A percentile compares a stretch with the other conserved stretches of the same genome.
These are phyloP conservation scores for Chiroxiphia lanceolata DNA, from an alignment of 2,797 vertebrate genomes.

Conservation along the genomic window DNA sequence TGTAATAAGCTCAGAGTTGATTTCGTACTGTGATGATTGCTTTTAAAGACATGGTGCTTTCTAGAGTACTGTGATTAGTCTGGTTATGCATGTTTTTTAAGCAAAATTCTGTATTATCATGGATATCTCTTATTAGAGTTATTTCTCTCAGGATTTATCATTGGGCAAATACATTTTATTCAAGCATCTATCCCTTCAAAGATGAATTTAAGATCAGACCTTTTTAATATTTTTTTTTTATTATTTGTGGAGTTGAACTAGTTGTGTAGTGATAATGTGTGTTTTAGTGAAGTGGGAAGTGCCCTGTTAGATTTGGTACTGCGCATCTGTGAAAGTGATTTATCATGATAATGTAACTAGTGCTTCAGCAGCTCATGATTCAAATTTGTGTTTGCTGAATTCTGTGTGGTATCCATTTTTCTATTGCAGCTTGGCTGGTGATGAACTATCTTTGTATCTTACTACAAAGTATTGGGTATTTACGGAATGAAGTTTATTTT, in stretches of 20 bases:
- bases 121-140: background rate
- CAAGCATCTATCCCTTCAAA: background rate
- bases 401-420: background rate
- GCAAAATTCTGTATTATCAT: background rate
- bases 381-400: background rate
- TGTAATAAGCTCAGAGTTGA: conserved; percentile 31
- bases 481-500: background rate
- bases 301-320: background rate
- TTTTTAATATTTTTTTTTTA: background rate
- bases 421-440: background rate
- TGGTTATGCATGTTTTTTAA: conserved; percentile 12
- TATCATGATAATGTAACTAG: background rate
- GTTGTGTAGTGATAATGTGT: background rate
- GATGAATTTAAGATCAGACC: background rate
- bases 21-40: conserved; percentile 41
- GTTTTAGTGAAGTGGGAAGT: background rate
- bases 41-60: conserved; percentile 25
- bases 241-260: background rate
- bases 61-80: background rate
- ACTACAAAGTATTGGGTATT: background rate
- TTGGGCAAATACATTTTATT: background rate
- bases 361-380: background rate
- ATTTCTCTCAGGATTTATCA: background rate
- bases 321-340: background rate
- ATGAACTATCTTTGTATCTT: background rate